These are phyloP conservation scores for Melanostigma gelatinosum DNA, from an alignment of 2,113 vertebrate species.

Conservation along the genomic window DNA sequence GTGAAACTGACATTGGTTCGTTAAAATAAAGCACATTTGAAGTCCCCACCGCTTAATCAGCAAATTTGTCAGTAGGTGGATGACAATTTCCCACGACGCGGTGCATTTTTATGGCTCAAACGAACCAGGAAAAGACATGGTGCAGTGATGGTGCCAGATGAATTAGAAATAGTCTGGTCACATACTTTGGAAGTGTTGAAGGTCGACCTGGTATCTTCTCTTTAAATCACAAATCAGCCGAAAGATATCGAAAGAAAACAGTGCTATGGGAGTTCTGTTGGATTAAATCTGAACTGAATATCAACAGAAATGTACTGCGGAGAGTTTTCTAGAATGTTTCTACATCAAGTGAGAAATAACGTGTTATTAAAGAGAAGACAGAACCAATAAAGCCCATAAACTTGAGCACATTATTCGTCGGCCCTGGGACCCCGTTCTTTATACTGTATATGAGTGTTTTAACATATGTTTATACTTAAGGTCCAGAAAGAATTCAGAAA, in stretches of 20 bases:
- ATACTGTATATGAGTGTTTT: too few relatives aligned
- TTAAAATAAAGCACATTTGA: neutral
- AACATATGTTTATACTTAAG: neutral
- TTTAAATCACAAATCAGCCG: slow-evolving; percentile 63
- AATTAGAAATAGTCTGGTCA: neutral
- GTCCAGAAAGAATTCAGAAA: neutral
- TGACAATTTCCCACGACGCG: neutral
- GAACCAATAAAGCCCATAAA: neutral
- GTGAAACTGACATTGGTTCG: neutral
- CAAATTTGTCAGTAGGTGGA: neutral
- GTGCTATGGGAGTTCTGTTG: neutral
- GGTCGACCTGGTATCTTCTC: neutral
- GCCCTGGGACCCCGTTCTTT: neutral
- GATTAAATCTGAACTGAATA: neutral
- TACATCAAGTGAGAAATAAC: neutral
- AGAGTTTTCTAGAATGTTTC: neutral
- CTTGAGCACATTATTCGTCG: neutral
- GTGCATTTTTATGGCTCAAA: neutral
- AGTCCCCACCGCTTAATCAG: neutral
- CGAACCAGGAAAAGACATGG: neutral
- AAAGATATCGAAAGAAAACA: slow-evolving; percentile 9
- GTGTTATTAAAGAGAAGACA: too few relatives aligned
- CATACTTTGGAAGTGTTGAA: neutral
- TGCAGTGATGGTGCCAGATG: neutral
- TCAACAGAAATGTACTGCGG: neutral